These are phyloP conservation scores for Automeris io DNA, from an alignment of 2,888 invertebrate genomes.

Conservation along the genomic window DNA sequence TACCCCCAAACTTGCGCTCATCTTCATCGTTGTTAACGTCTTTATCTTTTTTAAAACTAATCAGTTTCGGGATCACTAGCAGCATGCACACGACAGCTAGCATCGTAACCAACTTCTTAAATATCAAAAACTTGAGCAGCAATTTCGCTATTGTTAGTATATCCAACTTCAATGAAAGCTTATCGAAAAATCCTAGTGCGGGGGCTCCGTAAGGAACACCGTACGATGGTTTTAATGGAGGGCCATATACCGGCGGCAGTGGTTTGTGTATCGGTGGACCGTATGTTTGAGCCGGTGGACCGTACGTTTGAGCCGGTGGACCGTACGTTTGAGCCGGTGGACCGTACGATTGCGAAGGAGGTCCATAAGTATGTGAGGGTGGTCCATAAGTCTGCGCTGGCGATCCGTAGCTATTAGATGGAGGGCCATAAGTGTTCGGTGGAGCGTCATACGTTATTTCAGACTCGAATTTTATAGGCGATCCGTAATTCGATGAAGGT, in stretches of 20 bases:
- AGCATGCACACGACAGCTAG: constrained; percentile 85
- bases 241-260: constrained; percentile 54
- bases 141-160: constrained; percentile 85
- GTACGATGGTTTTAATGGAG: constrained; percentile 62
- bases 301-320: constrained; percentile 49
- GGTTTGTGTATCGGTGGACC: constrained; percentile 53
- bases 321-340: constrained; percentile 57
- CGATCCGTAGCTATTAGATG: constrained; percentile 48
- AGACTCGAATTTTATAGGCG: constrained; percentile 53
- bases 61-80: constrained; percentile 84
- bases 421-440: constrained; percentile 51
- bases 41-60: constrained; percentile 63
- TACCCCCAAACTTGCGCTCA: constrained; percentile 40
- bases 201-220: constrained; percentile 77
- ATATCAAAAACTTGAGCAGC: constrained; percentile 84
- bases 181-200: constrained; percentile 76
- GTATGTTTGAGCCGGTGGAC: constrained; percentile 46
- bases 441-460: constrained; percentile 45
- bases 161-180: constrained; percentile 83
- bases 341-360: constrained; percentile 56
- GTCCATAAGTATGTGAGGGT: constrained; percentile 45
- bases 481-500: constrained; percentile 47
- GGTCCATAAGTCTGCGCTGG: constrained; percentile 42
- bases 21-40: constrained; percentile 49
- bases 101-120: constrained; percentile 89